Base-by-base conservation (phyloP, 2,888 invertebrate species). In the Phyllotreta striolata region DNA sequence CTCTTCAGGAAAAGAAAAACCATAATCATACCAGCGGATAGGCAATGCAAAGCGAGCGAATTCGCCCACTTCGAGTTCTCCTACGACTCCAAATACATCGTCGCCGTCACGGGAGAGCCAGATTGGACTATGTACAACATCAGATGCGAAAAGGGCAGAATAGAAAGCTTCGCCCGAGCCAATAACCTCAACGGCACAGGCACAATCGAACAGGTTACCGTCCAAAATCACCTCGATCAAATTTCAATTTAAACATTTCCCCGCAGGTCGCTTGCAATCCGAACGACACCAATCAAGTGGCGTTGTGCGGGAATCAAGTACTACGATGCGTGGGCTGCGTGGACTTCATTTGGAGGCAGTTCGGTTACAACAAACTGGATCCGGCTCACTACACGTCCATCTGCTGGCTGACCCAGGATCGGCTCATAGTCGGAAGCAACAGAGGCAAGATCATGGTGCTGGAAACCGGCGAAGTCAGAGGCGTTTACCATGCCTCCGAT, bases 401-500 rank as follows among this genome's bases (percentile, higher is more conserved):
- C 73, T 87, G 91, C 69, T 97, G 96, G 92, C 79, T 96, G 46
- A 89, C 91, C 1, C 85, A 91, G 64, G 96, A 96, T 74, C 84
- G 93, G 55, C 85, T 96, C n/a, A 82, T 94, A 69, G 89, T 90
- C 49, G 96, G 96, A 1, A 93, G 94, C 0, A 85, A 85, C 61
- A 88, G 87, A 63, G 94, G 94, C 24, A 84, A 88, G 68, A 84
- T 96, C 41, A 84, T 94, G 76, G 83, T 94, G 64, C 86, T 96
- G 61, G 96, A 96, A 79, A 91, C 91, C 70, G 95, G 95, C 0
- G 96, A 96, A 70, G 80, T 93, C 52, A 90, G 91, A 69, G 85
- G 86, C 44, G 79, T 88, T 0, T 91, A 88, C 74, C 84, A 84
- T 63, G 91, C 90, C 0, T 73, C 78, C 3, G 88, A 89, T 37